Evolutionary conservation across 1,140 invertebrate species (phyloP), one percentile per base, ranked within the genome.

Genomic region (Aphaenogaster rudis): DNA sequence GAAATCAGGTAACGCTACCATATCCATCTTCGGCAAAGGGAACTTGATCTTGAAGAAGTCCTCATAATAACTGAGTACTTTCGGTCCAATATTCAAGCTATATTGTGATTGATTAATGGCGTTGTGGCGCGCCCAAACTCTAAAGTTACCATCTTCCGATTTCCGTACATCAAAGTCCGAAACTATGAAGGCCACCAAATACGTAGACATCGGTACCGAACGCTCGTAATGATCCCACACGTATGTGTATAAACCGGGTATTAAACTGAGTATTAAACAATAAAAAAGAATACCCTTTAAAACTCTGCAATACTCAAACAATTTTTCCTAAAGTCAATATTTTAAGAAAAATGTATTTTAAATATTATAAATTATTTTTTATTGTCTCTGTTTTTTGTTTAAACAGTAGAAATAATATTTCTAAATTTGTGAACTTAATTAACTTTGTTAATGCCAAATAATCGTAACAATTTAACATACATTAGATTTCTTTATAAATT

Each of bases 1-100:
- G 92, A 99, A 99, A 95, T 99, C 98, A 0, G 99, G 98, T 72
- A 99, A 94, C 0, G 98, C 99, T 2, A 99, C 97, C 96, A 99
- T 98, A 95, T 98, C 98, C 78, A 98, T 97, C 94, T 98, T 98
- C 1, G 97, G 97, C 64, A 98, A 91, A 0, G 98, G 98, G 91
- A 97, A 98, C 54, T 96, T 96, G n/a, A 98, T 97, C 84, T 97
- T 96, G 91, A 99, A 99, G 92, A 98, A 99, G 2, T 98, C 96
- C 93, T 99, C 98, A 92, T 97, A 98, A 91, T 97, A 98, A 72
- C 96, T 96, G 0, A 99, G 95, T 71, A 99, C 97, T 91, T 97
- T 97, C 0, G 97, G 97, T 0, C 98, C 98, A 9, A 99, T 97
- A 7, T 97, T 96, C 45, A 98, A 93, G 7, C 98, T 97, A 93